Percentiles rank a stretch among this genome's conserved stretches.
Evolutionary conservation across 2,888 invertebrate genomes (phyloP).

Genomic region (Schizaphis graminum): DNA sequence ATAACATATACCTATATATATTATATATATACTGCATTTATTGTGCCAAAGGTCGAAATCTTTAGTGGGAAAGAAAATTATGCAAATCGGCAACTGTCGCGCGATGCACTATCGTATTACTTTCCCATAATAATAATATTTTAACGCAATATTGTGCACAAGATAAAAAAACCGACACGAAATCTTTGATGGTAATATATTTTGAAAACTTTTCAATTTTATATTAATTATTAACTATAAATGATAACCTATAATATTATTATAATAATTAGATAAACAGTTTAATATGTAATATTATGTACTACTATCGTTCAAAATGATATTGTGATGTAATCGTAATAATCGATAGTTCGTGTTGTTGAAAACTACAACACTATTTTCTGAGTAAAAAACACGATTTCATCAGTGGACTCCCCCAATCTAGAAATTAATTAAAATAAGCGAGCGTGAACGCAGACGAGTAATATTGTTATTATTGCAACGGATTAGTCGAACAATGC

Average conservation of each 20-base stretch:
- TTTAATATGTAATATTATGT: neutral
- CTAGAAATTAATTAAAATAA: constrained; percentile 40
- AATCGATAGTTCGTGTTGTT: neutral
- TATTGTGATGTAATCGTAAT: neutral
- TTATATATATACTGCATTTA: neutral
- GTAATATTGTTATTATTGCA: neutral
- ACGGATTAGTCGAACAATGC: constrained; percentile 4
- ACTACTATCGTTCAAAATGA: neutral
- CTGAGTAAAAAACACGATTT: neutral
- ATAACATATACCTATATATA: neutral
- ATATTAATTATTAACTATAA: neutral
- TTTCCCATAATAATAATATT: neutral
- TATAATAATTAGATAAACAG: neutral
- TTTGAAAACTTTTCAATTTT: neutral
- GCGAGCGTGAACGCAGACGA: neutral
- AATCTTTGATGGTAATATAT: neutral
- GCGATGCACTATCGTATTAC: constrained; percentile 30
- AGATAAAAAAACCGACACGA: neutral
- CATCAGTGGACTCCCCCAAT: neutral
- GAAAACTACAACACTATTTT: neutral
- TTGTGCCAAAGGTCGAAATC: constrained; percentile 45
- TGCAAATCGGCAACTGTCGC: constrained; percentile 36
- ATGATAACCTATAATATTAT: too few species aligned
- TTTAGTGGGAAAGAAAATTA: constrained; percentile 2
- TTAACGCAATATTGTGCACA: neutral